Percentiles rank a stretch among this genome's conserved stretches.
Conservation (phyloP, 2,797 vertebrate genomes). For the Graptemys geographica region DNA sequence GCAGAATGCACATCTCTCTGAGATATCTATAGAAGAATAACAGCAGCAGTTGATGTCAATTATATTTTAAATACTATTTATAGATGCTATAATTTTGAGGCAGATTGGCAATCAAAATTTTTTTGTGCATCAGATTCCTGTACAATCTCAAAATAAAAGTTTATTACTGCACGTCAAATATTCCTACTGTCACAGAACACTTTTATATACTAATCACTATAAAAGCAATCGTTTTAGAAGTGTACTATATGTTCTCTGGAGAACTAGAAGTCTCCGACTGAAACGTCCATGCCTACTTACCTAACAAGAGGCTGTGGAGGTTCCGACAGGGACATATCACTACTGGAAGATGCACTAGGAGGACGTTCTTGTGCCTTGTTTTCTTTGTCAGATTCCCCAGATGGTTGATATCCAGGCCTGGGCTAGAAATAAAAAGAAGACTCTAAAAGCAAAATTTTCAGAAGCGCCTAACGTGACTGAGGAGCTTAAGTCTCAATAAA, state of each 20-base stretch:
- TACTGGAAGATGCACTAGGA: slow-evolving; percentile 93
- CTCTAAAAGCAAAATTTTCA: neutral
- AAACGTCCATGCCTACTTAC: slow-evolving; percentile 59
- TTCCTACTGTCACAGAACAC: neutral
- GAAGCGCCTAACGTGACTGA: neutral
- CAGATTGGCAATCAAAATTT: neutral
- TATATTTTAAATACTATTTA: neutral
- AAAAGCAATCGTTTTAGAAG: neutral
- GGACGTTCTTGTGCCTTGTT: slow-evolving; percentile 93
- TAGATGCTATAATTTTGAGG: neutral
- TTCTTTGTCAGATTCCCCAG: slow-evolving; percentile 98
- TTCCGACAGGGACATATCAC: slow-evolving; percentile 92
- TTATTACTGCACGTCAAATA: neutral
- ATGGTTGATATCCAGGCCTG: slow-evolving; percentile 93
- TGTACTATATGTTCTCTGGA: no score
- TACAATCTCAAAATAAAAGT: neutral
- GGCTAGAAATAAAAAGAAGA: slow-evolving; percentile 67
- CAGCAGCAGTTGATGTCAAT: neutral
- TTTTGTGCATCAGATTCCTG: neutral
- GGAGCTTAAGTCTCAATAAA: neutral
- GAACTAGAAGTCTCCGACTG: neutral
- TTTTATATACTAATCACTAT: fast-evolving
- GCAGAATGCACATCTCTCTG: neutral
- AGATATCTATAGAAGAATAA: neutral
- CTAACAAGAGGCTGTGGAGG: slow-evolving; percentile 80